These are phyloP conservation scores for Aethes cnicana DNA, from an alignment of 2,888 invertebrate genomes.

Conservation along the genomic window DNA sequence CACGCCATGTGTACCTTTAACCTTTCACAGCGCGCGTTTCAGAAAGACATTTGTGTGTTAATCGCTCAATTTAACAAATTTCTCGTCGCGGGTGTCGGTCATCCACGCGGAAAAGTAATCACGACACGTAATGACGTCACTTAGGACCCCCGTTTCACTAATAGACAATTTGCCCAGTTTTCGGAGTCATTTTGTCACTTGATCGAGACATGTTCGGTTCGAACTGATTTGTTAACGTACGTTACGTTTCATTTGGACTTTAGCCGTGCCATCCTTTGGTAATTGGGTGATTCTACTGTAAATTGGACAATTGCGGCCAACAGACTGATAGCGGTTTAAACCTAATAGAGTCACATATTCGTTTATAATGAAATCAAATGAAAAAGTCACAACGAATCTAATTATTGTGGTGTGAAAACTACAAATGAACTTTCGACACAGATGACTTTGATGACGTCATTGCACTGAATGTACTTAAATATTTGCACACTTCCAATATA, in stretches of 20 bases:
- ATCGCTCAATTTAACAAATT: constrained; percentile 78
- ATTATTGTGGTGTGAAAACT: too few relatives aligned
- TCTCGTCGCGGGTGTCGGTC: constrained; percentile 59
- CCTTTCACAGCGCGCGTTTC: constrained; percentile 54
- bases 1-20: constrained; percentile 37
- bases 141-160: constrained; percentile 64
- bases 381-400: too few relatives aligned
- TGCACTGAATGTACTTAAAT: neutral
- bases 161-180: constrained; percentile 76
- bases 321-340: too few relatives aligned
- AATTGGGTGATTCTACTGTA: too few relatives aligned
- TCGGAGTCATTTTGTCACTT: constrained; percentile 48
- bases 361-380: too few relatives aligned
- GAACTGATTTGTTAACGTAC: neutral
- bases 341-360: too few relatives aligned
- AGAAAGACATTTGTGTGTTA: constrained; percentile 77
- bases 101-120: constrained; percentile 80
- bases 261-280: too few relatives aligned
- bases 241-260: neutral
- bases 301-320: too few relatives aligned
- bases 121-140: constrained; percentile 78
- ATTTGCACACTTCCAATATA: neutral
- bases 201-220: neutral
- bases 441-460: neutral
- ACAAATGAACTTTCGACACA: too few relatives aligned